A percentile compares a stretch with the other conserved stretches of the same genome.
These are phyloP conservation scores for Drosophila pseudoananassae DNA, from an alignment of 1,140 invertebrate species.

Conservation along the genomic window DNA sequence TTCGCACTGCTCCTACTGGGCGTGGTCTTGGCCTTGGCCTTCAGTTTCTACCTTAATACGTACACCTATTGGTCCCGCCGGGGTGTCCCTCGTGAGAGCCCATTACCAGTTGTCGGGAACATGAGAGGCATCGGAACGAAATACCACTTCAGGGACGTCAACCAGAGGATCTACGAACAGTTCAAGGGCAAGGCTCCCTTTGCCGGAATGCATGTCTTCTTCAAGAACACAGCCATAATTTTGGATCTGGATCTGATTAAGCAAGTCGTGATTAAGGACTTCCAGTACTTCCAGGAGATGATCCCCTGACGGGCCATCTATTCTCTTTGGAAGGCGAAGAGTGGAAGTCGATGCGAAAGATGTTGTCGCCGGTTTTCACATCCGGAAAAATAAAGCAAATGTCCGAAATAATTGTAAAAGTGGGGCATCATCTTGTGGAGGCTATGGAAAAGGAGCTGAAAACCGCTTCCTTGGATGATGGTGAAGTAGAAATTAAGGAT, in stretches of 20 bases:
- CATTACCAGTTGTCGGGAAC: conserved; percentile 74
- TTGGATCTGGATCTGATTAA: conserved; percentile 73
- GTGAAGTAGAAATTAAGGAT: conserved; percentile 86
- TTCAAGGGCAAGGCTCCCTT: conserved; percentile 67
- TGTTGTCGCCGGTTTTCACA: conserved; percentile 86
- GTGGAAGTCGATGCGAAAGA: conserved; percentile 86
- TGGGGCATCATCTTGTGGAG: conserved; percentile 58
- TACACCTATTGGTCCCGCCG: conserved; percentile 82
- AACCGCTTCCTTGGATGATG: conserved; percentile 53
- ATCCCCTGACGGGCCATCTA: conserved; percentile 85
- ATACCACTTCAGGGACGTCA: conserved; percentile 58
- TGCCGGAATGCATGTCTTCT: conserved; percentile 62
- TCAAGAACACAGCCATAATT: conserved; percentile 37
- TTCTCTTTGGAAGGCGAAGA: conserved; percentile 84
- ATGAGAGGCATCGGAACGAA: conserved; percentile 49
- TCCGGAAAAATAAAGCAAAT: conserved; percentile 87
- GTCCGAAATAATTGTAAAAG: conserved; percentile 81
- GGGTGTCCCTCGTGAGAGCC: conserved; percentile 77
- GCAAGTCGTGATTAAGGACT: conserved; percentile 80
- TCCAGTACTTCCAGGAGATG: conserved; percentile 78
- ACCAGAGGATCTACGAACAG: conserved; percentile 62
- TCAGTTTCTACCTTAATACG: conserved; percentile 26
- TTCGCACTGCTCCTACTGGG: conserved; percentile 42
- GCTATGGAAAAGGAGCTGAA: conserved; percentile 36
- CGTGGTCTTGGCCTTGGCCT: conserved; percentile 30